Evolutionary conservation across 2,888 invertebrate genomes (phyloP).

Genomic region (Scaptodrosophila latifasciaeformis): DNA sequence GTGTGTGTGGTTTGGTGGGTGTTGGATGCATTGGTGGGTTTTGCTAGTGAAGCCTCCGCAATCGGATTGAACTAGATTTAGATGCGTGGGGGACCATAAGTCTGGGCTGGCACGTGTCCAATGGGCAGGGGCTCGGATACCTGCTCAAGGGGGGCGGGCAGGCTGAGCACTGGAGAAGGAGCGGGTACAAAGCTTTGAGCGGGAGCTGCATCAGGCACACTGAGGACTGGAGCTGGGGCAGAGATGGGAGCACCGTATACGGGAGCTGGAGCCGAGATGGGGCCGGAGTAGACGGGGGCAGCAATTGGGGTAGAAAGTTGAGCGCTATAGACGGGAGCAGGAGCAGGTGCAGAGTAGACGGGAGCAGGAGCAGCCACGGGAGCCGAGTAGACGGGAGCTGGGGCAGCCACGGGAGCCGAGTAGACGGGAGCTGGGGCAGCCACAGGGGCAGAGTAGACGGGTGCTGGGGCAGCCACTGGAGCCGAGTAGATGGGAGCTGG

Average conservation of each 20-base stretch:
- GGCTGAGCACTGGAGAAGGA: slow-evolving; percentile 27
- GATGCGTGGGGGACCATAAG: slow-evolving; percentile 58
- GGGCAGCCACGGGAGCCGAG: not conserved
- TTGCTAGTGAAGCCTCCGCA: not conserved
- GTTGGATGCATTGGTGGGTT: slow-evolving; percentile 12
- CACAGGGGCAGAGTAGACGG: not conserved
- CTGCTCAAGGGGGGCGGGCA: slow-evolving; percentile 39
- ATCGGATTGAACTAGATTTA: slow-evolving; percentile 28
- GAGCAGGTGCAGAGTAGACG: slow-evolving; percentile 5
- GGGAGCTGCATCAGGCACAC: slow-evolving; percentile 38
- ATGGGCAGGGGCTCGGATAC: slow-evolving; percentile 30
- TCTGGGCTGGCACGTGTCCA: slow-evolving; percentile 53
- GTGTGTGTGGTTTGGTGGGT: slow-evolving; percentile 6
- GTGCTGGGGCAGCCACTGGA: slow-evolving; percentile 17
- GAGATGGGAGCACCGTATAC: slow-evolving; percentile 23
- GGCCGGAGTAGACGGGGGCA: slow-evolving; percentile 3
- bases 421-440: not conserved
- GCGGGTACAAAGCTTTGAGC: slow-evolving; percentile 34
- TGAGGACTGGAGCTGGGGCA: slow-evolving; percentile 27
- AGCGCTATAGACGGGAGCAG: slow-evolving; percentile 18
- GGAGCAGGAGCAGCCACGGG: not conserved
- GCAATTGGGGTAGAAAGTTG: slow-evolving; percentile 4
- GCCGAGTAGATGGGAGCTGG: slow-evolving; percentile 23
- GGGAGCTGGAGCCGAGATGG: slow-evolving; percentile 26
- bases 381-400: not conserved